Conservation (phyloP, 2,888 invertebrate species). For the Rambutsinella grinnellia region DNA sequence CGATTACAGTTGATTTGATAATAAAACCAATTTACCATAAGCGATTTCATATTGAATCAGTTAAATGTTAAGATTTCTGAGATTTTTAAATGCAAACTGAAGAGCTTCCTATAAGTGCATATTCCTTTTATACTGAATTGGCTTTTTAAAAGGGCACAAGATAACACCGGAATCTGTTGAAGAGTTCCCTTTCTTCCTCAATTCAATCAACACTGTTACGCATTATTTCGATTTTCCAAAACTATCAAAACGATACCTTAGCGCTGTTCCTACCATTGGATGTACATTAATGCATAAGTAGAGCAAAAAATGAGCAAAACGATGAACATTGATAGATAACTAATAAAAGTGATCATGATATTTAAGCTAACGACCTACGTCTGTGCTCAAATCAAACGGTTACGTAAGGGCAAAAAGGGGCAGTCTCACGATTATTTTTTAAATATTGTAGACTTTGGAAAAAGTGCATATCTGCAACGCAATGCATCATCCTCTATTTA, state of each 20-base stretch:
- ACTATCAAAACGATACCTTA: neutral
- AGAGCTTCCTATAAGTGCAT: slow-evolving; percentile 1
- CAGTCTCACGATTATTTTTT: too few relatives aligned
- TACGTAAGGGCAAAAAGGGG: too few relatives aligned
- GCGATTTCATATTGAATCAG: slow-evolving; percentile 28
- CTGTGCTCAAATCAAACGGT: too few relatives aligned
- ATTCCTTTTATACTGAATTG: slow-evolving; percentile 40
- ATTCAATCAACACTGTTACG: too few relatives aligned
- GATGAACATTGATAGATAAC: neutral
- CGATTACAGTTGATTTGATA: neutral
- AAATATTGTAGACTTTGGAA: too few relatives aligned
- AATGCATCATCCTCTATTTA: too few relatives aligned
- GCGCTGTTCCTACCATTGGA: too few relatives aligned
- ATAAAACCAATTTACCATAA: slow-evolving; percentile 37
- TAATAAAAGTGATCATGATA: neutral
- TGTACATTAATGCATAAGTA: slow-evolving; percentile 1
- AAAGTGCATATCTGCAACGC: neutral
- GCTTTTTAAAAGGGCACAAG: neutral
- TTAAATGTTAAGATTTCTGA: neutral
- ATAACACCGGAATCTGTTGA: neutral
- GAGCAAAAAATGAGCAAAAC: neutral
- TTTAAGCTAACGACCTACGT: too few relatives aligned
- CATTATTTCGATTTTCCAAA: slow-evolving; percentile 4
- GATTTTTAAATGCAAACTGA: slow-evolving; percentile 18
- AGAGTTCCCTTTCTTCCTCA: slow-evolving; percentile 28